phyloP scores from a whole-genome alignment of 1,140 invertebrate genomes.

The Brachionus sp. region DNA sequence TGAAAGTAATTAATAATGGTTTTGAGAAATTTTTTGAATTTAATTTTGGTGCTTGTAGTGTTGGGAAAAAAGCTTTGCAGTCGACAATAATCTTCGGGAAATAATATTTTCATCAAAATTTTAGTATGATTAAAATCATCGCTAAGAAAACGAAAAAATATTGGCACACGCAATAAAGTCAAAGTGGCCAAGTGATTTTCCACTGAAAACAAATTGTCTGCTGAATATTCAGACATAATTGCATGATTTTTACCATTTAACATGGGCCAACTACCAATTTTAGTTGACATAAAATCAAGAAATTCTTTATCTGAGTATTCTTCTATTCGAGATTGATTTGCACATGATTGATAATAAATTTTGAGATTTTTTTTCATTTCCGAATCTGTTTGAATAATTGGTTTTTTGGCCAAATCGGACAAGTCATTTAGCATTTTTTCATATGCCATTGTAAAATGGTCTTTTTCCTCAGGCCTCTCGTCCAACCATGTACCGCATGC shows the following conservation, averaged over 20 bases:
- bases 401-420: not conserved
- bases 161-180: not conserved
- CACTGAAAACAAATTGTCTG: not conserved
- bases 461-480: not conserved
- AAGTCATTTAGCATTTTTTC: conserved; percentile 5
- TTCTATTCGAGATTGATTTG: not conserved
- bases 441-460: conserved; percentile 35
- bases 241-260: not conserved
- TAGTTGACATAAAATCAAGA: not conserved
- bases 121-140: conserved; percentile 6
- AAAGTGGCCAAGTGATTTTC: not conserved
- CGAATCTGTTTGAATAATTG: not conserved
- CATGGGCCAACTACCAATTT: conserved; percentile 27
- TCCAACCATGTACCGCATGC: conserved; percentile 24
- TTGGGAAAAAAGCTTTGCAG: conserved; percentile 8
- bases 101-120: not conserved
- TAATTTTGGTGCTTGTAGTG: not conserved
- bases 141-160: conserved; percentile 2
- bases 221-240: not conserved
- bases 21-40: conserved; percentile 3
- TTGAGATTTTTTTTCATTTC: not conserved
- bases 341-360: conserved; percentile 24
- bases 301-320: not conserved
- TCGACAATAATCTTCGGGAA: conserved; percentile 2
- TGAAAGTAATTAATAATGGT: not conserved